Evolutionary conservation across 2,888 invertebrate genomes (phyloP).

Genomic region (Agrilus cyanescens): DNA sequence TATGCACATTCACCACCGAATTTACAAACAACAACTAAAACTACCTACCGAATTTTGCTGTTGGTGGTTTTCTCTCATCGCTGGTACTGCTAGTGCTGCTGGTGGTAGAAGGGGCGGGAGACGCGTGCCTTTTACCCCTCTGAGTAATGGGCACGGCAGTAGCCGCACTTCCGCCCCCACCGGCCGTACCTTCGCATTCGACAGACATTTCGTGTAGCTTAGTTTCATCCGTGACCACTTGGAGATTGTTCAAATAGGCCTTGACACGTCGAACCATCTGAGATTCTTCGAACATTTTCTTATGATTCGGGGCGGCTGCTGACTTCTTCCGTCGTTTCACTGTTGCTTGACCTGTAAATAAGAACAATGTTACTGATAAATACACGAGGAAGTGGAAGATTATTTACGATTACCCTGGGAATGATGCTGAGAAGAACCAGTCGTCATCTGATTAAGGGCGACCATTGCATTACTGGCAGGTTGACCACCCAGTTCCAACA

Average conservation of each 20-base stretch:
- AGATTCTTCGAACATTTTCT: conserved; percentile 98
- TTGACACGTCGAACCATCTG: conserved; percentile 97
- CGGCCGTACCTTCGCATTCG: conserved; percentile 67
- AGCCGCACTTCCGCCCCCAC: conserved; percentile 28
- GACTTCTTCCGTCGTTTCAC: conserved; percentile 85
- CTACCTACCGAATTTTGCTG: conserved; percentile 51
- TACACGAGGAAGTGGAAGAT: conserved; percentile 3
- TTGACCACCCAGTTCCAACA: conserved; percentile 76
- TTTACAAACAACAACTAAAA: neutral
- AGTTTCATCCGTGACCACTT: conserved; percentile 85
- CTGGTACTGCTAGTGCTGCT: conserved; percentile 84
- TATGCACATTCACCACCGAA: neutral
- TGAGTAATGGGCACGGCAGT: conserved; percentile 38
- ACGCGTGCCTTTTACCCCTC: conserved; percentile 66
- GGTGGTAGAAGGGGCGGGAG: conserved; percentile 85
- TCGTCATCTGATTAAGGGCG: conserved; percentile 74
- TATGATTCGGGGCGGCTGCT: conserved; percentile 83
- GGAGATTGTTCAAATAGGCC: conserved; percentile 86
- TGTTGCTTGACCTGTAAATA: conserved; percentile 59
- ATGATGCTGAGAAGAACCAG: conserved; percentile 49
- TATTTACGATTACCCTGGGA: conserved; percentile 34
- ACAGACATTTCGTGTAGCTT: conserved; percentile 78
- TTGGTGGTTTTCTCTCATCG: conserved; percentile 48
- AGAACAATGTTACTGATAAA: conserved; percentile 4
- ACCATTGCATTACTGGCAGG: conserved; percentile 83